Base-by-base conservation (phyloP, 64 coral and sea anemone genomes). In the Astreopora myriophthalma region DNA sequence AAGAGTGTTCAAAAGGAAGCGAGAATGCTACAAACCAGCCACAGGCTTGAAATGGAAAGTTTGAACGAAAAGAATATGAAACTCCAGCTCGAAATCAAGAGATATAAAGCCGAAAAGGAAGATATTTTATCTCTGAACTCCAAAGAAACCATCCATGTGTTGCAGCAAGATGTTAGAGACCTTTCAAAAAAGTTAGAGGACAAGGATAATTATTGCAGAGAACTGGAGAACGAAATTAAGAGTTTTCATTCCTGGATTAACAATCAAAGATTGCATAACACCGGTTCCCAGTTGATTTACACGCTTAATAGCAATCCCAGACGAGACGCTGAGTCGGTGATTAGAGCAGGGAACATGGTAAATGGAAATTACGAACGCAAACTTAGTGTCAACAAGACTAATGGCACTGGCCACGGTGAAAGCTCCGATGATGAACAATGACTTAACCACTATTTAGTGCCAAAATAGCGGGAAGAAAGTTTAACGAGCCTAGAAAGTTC, bases 101-200 rank as follows among this genome's bases (percentile, higher is more conserved):
- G 80, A 52, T 70, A 89, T 19, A 87, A 85, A 34, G 69, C 85
- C 1, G 91, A 94, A 37, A 86, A 93, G 46, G 87, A 97, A 22
- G 95, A 86, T 23, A 77, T 88, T 1, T 42, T 85, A 9, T 72
- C 65, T 14, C 92, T 87, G 34, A 90, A 81, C 46, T 97, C 95
- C 1, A 97, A 97, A 26, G 95, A 97, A 64, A 87, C 95, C 26
- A 74, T 97, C 30, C 88, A 94, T 63, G 91, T 97, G 6, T 78
- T 97, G 52, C 95, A 97, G 46, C 95, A 97, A 87, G 95, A 97
- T 71, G 95, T 97, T 14, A 81, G 92, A 48, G 95, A 97, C 31
- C 63, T 97, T 57, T 89, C 89, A 25, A 93, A 79, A 44, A 97
- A 97, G 33, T 75, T 97, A 29, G 95, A 97, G 7, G 75, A 97